phyloP scores from a whole-genome alignment of 2,888 invertebrate species.

The Xestia ashworthii region DNA sequence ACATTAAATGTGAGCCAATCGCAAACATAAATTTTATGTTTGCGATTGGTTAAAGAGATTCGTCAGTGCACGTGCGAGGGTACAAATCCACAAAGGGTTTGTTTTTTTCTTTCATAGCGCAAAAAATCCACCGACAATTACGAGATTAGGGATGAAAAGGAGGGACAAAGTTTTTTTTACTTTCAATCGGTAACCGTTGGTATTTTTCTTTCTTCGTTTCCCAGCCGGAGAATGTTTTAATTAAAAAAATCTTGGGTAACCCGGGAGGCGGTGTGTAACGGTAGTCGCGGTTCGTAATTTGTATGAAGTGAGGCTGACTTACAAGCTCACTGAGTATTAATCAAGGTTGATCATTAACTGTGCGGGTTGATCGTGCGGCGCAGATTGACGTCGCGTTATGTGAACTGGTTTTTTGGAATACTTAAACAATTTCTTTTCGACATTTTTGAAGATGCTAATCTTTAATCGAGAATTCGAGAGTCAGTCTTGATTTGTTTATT shows the following conservation, averaged over 20 bases:
- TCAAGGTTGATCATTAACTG: slow-evolving; percentile 74
- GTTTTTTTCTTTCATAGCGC: slow-evolving; percentile 80
- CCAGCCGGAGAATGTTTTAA: slow-evolving; percentile 80
- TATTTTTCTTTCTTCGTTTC: slow-evolving; percentile 77
- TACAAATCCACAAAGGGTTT: slow-evolving; percentile 84
- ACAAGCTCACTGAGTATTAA: slow-evolving; percentile 72
- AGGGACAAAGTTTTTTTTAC: slow-evolving; percentile 77
- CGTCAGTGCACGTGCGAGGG: slow-evolving; percentile 85
- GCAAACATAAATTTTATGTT: too few species aligned
- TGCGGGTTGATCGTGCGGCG: slow-evolving; percentile 61
- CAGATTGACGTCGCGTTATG: slow-evolving; percentile 55
- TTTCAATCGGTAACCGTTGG: slow-evolving; percentile 77
- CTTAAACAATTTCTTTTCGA: slow-evolving; percentile 18
- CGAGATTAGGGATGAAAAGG: slow-evolving; percentile 86
- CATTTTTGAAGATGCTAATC: slow-evolving; percentile 27
- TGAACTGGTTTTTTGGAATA: slow-evolving; percentile 45
- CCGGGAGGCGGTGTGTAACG: slow-evolving; percentile 64
- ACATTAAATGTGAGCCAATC: too few species aligned
- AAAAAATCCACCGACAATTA: slow-evolving; percentile 87
- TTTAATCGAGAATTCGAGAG: slow-evolving; percentile 28
- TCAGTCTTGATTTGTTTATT: neutral
- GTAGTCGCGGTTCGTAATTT: slow-evolving; percentile 73
- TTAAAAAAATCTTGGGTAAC: slow-evolving; percentile 78
- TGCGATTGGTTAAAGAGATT: slow-evolving; percentile 82
- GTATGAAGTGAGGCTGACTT: slow-evolving; percentile 69